These are phyloP conservation scores for Corythornis leucogaster DNA, from an alignment of 2,797 vertebrate genomes.

Conservation along the genomic window DNA sequence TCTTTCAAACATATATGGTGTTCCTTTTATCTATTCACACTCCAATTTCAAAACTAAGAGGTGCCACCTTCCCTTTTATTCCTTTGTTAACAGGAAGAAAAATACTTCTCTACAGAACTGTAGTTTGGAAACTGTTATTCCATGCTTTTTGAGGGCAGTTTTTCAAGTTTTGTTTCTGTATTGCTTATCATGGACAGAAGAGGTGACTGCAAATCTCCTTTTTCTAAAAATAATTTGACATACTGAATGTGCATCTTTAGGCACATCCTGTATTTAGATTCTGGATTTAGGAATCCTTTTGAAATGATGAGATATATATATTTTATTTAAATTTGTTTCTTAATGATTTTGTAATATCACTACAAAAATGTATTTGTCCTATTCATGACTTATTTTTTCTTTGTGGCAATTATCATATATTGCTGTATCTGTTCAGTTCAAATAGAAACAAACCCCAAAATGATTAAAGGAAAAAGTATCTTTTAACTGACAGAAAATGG, in stretches of 20 bases:
- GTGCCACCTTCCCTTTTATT: background rate
- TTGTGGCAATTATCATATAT: background rate
- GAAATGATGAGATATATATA: background rate
- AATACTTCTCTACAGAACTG: background rate
- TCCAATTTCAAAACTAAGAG: constrained; percentile 2
- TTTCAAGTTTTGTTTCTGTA: background rate
- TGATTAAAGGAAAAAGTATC: background rate
- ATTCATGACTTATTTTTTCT: background rate
- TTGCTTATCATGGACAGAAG: background rate
- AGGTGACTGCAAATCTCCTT: background rate
- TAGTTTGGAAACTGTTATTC: constrained; percentile 8
- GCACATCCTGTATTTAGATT: background rate
- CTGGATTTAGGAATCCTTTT: background rate
- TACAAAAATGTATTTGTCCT: background rate
- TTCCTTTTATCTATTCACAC: constrained; percentile 32
- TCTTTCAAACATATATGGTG: constrained; percentile 21
- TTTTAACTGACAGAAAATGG: background rate
- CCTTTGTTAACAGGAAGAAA: background rate
- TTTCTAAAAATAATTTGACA: background rate
- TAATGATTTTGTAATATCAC: background rate
- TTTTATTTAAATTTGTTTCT: background rate
- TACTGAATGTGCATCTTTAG: background rate
- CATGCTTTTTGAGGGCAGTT: background rate
- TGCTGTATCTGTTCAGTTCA: background rate
- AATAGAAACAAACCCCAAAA: background rate